Percentiles rank a stretch among this genome's conserved stretches.
Evolutionary conservation across 1,140 invertebrate genomes (phyloP).

Genomic region (Lepidotrigona ventralis): DNA sequence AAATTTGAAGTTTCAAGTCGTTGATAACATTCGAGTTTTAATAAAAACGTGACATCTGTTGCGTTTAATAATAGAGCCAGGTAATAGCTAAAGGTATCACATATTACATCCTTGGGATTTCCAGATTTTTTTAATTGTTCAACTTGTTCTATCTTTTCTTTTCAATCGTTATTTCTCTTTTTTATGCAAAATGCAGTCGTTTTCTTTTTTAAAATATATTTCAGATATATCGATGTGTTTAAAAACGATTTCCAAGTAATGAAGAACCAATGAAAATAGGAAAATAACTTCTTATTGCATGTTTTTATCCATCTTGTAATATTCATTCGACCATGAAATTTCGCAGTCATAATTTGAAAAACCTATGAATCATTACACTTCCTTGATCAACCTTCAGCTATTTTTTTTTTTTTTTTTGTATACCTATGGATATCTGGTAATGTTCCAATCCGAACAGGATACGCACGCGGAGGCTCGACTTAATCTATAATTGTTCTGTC

Average conservation of each 20-base stretch:
- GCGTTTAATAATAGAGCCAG: neutral
- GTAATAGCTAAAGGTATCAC: neutral
- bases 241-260: neutral
- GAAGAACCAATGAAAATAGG: neutral
- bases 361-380: neutral
- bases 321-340: slow-evolving; percentile 13
- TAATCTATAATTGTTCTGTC: neutral
- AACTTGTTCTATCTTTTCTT: neutral
- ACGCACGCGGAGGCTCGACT: slow-evolving; percentile 4
- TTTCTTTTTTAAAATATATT: neutral
- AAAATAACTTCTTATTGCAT: too few species aligned
- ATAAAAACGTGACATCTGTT: neutral
- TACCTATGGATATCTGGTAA: neutral
- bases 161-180: neutral
- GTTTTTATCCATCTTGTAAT: neutral
- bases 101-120: neutral
- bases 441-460: neutral
- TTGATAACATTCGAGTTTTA: neutral
- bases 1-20: neutral
- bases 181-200: neutral
- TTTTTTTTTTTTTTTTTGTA: neutral
- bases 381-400: slow-evolving; percentile 7
- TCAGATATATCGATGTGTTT: neutral
- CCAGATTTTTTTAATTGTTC: neutral
- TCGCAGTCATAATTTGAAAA: slow-evolving; percentile 1